A percentile compares a stretch with the other conserved stretches of the same genome.
These are phyloP conservation scores for Nesoenas mayeri DNA, from an alignment of 2,113 vertebrate genomes.

Conservation along the genomic window DNA sequence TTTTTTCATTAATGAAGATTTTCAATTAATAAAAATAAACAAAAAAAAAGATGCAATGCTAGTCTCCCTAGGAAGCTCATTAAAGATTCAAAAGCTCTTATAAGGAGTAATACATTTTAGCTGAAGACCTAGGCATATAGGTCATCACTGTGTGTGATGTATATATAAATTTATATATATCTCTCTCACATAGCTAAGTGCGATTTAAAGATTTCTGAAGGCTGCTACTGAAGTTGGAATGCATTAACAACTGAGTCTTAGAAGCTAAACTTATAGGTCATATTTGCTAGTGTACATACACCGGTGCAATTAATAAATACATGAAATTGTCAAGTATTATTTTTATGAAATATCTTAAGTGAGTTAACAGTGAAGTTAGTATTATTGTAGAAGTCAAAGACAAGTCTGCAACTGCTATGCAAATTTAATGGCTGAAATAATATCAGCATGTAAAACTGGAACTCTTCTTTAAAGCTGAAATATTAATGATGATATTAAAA, in stretches of 20 bases:
- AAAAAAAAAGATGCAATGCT: background rate
- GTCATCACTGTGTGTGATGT: background rate
- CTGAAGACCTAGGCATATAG: background rate
- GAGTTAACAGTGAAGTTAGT: background rate
- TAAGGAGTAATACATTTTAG: background rate
- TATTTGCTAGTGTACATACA: background rate
- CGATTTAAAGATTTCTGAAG: slow-evolving; percentile 22
- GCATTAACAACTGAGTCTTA: background rate
- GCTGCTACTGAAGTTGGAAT: background rate
- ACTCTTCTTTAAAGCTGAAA: background rate
- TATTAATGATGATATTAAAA: background rate
- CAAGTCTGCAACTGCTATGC: background rate
- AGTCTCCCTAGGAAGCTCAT: background rate
- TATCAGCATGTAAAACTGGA: background rate
- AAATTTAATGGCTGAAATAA: background rate
- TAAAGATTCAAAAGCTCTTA: background rate
- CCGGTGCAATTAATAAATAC: background rate
- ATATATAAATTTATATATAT: background rate
- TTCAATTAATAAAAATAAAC: background rate
- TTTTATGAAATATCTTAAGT: slow-evolving; percentile 4
- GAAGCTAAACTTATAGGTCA: background rate
- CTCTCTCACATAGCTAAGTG: background rate
- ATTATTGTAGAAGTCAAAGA: background rate
- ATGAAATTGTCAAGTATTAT: background rate
- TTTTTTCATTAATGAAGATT: background rate